Conservation (phyloP, 1,140 invertebrate species). For the Brachionus rubens region DNA sequence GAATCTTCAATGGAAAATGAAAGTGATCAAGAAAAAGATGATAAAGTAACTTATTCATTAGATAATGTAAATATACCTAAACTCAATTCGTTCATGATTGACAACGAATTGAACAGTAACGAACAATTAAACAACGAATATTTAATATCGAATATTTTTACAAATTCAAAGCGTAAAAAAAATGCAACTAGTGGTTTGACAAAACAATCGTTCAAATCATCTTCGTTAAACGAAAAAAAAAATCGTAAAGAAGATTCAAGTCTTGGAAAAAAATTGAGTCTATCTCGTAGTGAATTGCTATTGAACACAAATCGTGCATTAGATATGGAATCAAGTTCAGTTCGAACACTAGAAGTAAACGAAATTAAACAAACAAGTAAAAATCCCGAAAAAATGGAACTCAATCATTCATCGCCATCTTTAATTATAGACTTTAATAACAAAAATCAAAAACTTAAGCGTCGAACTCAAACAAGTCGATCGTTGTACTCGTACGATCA, state of each 20-base stretch:
- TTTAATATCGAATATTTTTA: slow-evolving; percentile 10
- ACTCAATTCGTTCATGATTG: background rate
- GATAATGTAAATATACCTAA: slow-evolving; percentile 1
- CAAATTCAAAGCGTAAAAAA: background rate
- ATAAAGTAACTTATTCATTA: background rate
- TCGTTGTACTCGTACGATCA: background rate
- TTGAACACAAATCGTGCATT: background rate
- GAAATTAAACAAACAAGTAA: background rate
- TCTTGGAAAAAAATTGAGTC: background rate
- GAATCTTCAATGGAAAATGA: background rate
- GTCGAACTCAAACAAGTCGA: background rate
- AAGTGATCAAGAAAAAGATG: background rate
- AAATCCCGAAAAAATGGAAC: background rate
- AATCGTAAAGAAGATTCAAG: background rate
- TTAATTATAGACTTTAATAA: slow-evolving; percentile 7
- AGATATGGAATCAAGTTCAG: no score
- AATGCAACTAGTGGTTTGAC: background rate
- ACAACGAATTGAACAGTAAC: slow-evolving; percentile 9
- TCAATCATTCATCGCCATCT: slow-evolving; percentile 1
- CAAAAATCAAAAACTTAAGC: slow-evolving; percentile 5
- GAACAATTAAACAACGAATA: slow-evolving; percentile 16
- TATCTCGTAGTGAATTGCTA: background rate
- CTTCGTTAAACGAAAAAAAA: slow-evolving; percentile 26
- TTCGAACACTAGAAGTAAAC: background rate
- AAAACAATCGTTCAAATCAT: background rate